phyloP scores from a whole-genome alignment of 2,888 invertebrate species.

The Oscheius sp. region DNA sequence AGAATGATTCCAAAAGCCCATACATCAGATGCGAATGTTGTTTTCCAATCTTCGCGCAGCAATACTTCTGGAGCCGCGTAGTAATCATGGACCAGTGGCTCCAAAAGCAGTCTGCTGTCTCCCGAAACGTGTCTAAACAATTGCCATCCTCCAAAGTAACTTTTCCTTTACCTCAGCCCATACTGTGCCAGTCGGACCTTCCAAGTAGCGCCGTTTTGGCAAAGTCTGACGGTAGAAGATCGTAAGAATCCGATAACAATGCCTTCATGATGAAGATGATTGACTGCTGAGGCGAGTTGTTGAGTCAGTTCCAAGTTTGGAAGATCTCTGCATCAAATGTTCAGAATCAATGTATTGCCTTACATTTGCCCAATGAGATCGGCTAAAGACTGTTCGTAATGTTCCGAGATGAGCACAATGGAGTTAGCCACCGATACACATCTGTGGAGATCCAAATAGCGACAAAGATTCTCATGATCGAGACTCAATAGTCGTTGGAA shows the following conservation, averaged over 20 bases:
- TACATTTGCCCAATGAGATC: slow-evolving; percentile 24
- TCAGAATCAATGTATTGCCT: neutral
- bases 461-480: slow-evolving; percentile 81
- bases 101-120: slow-evolving; percentile 35
- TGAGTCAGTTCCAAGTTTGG: slow-evolving; percentile 9
- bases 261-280: slow-evolving; percentile 82
- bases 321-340: neutral
- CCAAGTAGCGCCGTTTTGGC: slow-evolving; percentile 75
- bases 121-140: slow-evolving; percentile 36
- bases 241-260: slow-evolving; percentile 82
- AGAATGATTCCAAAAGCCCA: slow-evolving; percentile 94
- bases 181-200: slow-evolving; percentile 22
- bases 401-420: slow-evolving; percentile 63
- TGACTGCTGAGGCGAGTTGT: slow-evolving; percentile 79
- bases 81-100: slow-evolving; percentile 14
- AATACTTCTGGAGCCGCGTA: slow-evolving; percentile 41
- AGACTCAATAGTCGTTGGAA: slow-evolving; percentile 52
- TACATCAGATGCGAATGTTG: slow-evolving; percentile 79
- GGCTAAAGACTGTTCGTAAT: slow-evolving; percentile 81
- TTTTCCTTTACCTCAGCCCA: slow-evolving; percentile 9
- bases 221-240: slow-evolving; percentile 85
- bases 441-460: slow-evolving; percentile 89
- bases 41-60: slow-evolving; percentile 18
- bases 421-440: slow-evolving; percentile 63
- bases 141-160: neutral